These are phyloP conservation scores for Macrochelys suwanniensis DNA, from an alignment of 2,797 vertebrate genomes.

Conservation along the genomic window DNA sequence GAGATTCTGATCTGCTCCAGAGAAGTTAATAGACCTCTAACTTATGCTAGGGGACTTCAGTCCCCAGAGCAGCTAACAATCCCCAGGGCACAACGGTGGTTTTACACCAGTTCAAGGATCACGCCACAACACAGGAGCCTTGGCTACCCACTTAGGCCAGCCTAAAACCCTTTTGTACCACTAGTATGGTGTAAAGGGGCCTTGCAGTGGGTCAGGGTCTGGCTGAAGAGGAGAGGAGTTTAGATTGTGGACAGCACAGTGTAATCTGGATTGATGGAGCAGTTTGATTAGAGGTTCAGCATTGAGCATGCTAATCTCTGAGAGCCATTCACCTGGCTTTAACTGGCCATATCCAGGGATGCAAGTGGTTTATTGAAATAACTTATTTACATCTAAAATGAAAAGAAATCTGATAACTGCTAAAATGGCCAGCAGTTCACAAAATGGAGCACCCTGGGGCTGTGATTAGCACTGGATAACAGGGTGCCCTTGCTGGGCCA, in stretches of 20 bases:
- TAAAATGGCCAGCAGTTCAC: constrained; percentile 58
- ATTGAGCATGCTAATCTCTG: background rate
- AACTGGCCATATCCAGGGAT: constrained; percentile 42
- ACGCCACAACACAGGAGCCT: background rate
- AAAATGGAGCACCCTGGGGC: constrained; percentile 27
- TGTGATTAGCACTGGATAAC: constrained; percentile 66
- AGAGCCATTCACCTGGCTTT: constrained; percentile 31
- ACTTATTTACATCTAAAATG: constrained; percentile 65
- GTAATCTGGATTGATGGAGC: background rate
- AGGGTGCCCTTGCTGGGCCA: constrained; percentile 49
- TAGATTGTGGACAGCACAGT: background rate
- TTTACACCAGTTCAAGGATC: background rate
- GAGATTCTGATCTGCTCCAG: background rate
- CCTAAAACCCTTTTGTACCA: rapidly evolving
- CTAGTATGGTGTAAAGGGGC: background rate
- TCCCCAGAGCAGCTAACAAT: rapidly evolving
- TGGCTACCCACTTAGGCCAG: background rate
- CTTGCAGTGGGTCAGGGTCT: rapidly evolving
- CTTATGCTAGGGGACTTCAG: background rate
- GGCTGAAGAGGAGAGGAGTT: background rate
- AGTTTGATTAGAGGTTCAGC: constrained; percentile 16
- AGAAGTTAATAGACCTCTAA: background rate
- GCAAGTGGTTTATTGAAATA: constrained; percentile 62
- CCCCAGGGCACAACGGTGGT: background rate
- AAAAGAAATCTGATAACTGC: constrained; percentile 65